These are phyloP conservation scores for Mylabris phalerata DNA, from an alignment of 1,140 invertebrate genomes.

Conservation along the genomic window DNA sequence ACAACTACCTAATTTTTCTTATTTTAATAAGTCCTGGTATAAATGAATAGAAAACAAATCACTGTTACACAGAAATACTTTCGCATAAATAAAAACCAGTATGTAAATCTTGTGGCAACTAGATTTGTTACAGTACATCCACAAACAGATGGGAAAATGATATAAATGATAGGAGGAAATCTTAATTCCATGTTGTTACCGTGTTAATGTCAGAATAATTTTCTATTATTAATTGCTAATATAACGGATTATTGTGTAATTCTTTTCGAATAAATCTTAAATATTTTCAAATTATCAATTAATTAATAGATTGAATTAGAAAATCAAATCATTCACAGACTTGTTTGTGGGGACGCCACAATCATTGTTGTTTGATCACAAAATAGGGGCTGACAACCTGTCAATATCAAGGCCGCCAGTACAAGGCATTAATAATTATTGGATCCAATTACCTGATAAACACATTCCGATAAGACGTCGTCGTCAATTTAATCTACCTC, in stretches of 20 bases:
- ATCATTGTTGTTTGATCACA: too few relatives aligned
- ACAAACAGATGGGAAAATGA: constrained; percentile 17
- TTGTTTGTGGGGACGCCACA: too few relatives aligned
- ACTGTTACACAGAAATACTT: constrained; percentile 3
- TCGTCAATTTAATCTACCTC: constrained; percentile 12
- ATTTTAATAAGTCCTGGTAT: too few relatives aligned
- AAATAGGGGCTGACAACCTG: not conserved
- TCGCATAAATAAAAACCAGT: constrained; percentile 23
- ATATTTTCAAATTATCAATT: too few relatives aligned
- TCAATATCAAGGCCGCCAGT: constrained; percentile 11
- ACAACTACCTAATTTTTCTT: too few relatives aligned
- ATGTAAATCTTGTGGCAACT: constrained; percentile 22
- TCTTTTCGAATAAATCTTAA: too few relatives aligned
- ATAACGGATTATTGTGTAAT: too few relatives aligned
- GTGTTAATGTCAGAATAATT: constrained; percentile 23
- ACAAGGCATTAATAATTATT: constrained; percentile 24
- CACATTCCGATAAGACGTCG: constrained; percentile 27
- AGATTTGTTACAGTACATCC: constrained; percentile 22
- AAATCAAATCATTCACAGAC: too few relatives aligned
- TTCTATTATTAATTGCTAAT: constrained; percentile 3
- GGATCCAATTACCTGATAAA: constrained; percentile 28
- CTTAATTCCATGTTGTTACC: constrained; percentile 26
- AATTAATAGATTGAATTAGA: too few relatives aligned
- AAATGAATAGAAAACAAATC: too few relatives aligned
- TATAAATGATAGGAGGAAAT: constrained; percentile 27